Percentiles rank a stretch among this genome's conserved stretches.
phyloP scores from a whole-genome alignment of 2,888 invertebrate genomes.

The Cordylochernes scorpioides region DNA sequence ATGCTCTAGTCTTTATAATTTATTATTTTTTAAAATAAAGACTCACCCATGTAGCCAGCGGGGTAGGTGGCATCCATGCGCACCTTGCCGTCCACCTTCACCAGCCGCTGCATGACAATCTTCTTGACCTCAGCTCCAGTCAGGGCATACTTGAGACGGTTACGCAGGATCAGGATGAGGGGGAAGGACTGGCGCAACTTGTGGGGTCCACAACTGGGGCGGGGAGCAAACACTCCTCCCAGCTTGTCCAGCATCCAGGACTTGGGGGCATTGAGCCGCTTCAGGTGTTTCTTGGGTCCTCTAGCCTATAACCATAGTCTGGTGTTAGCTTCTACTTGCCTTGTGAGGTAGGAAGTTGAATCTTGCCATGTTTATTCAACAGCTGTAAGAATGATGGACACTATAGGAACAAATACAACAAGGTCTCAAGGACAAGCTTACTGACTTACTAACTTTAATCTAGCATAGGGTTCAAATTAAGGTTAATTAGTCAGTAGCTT shows the following conservation, averaged over 20 bases:
- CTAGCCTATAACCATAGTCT: constrained; percentile 56
- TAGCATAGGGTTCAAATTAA: no score
- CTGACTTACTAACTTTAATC: no score
- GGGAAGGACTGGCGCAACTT: constrained; percentile 89
- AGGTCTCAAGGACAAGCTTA: no score
- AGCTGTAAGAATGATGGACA: no score
- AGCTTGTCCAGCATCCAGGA: constrained; percentile 99
- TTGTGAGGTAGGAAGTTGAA: no score
- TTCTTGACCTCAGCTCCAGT: constrained; percentile 88
- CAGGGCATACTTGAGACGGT: constrained; percentile 89
- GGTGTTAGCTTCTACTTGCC: no score
- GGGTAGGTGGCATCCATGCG: constrained; percentile 92
- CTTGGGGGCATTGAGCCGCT: constrained; percentile 93
- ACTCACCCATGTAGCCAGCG: constrained; percentile 93
- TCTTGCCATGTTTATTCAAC: no score
- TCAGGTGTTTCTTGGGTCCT: constrained; percentile 97
- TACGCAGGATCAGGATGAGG: constrained; percentile 79
- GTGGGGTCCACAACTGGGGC: constrained; percentile 92
- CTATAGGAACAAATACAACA: no score
- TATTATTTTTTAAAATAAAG: no score
- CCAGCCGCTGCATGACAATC: constrained; percentile 88
- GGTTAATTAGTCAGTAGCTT: no score
- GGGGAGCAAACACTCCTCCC: constrained; percentile 81
- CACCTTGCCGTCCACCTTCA: constrained; percentile 94
- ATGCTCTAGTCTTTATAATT: no score